Evolutionary conservation across 2,888 invertebrate species (phyloP), one percentile per base, ranked within the genome.

Genomic region (Hesperia comma): DNA sequence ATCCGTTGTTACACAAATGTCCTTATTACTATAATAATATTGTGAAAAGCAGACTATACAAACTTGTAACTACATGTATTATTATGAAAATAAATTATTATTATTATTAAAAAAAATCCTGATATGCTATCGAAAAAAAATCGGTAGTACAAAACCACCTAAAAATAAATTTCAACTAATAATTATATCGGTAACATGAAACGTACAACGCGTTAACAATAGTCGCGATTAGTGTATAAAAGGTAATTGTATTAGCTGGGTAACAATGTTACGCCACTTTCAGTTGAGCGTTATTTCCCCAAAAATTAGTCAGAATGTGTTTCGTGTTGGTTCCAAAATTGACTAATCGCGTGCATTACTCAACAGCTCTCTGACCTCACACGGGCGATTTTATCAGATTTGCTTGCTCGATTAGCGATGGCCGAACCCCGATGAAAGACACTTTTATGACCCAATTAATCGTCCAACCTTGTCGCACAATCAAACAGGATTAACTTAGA

Each of bases 281-380:
- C 54, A 61, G 53, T 68, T 51, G 72, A 69, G 68, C 70, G 67
- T 71, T 71, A 74, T 67, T 73, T 74, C 67, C 71, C 49, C 57
- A 62, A 72, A 72, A 72, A 70, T 67, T 69, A 63, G 63, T 63
- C 46, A 67, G 37, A 69, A 64, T 70, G 69, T 73, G 63, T 70
- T 70, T 72, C 68, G 70, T 70, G 72, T 68, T 69, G 53, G 67
- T 68, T 70, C 69, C 69, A 73, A 74, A 76, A 76, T 75, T 73
- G 72, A 75, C 68, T 75, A 73, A 76, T 76, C 74, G 75, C 75
- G 73, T 76, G 75, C 72, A 74, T 75, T 69, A 72, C 58, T 74
- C 72, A 71, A 63, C 68, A 69, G 67, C 67, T 71, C 67, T 61
- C 62, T 71, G 70, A 70, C 74, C 74, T 69, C 67, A 70, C 64